These are phyloP conservation scores for Dipodomys ordii DNA, from an alignment of 2,113 vertebrate genomes.

Conservation along the genomic window DNA sequence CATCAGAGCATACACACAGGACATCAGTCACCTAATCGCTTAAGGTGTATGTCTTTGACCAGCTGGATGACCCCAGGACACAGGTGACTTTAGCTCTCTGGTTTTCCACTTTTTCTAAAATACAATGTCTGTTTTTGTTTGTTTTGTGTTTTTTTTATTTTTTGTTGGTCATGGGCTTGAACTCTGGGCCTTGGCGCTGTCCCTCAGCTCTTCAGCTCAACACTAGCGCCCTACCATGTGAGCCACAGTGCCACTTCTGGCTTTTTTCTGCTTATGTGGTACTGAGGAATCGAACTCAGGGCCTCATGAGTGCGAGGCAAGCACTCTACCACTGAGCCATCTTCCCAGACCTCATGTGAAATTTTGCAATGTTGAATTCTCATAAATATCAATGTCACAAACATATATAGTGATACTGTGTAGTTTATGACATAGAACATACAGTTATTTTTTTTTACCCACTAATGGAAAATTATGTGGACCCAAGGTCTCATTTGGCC, in stretches of 20 bases:
- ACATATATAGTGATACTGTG: neutral
- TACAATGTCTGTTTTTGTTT: neutral
- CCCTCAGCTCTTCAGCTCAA: too few species aligned
- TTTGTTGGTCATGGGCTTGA: too few species aligned
- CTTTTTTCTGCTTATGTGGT: too few species aligned
- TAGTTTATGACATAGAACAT: neutral
- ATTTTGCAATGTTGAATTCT: neutral
- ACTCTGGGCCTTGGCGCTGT: too few species aligned
- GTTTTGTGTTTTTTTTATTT: too few species aligned
- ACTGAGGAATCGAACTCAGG: too few species aligned
- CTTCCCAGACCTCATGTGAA: neutral
- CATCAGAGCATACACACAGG: neutral
- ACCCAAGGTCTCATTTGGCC: neutral
- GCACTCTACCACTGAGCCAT: too few species aligned
- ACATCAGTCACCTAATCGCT: neutral
- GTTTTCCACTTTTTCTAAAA: neutral
- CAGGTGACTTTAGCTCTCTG: neutral
- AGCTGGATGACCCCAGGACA: neutral
- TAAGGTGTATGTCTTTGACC: neutral
- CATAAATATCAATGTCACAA: conserved; percentile 6
- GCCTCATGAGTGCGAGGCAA: too few species aligned
- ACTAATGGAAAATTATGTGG: neutral
- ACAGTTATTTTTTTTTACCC: neutral
- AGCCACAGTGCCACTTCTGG: too few species aligned
- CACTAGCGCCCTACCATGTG: too few species aligned